Evolutionary conservation across 2,113 vertebrate species (phyloP), one percentile per base, ranked within the genome.

Genomic region (Grus americana): DNA sequence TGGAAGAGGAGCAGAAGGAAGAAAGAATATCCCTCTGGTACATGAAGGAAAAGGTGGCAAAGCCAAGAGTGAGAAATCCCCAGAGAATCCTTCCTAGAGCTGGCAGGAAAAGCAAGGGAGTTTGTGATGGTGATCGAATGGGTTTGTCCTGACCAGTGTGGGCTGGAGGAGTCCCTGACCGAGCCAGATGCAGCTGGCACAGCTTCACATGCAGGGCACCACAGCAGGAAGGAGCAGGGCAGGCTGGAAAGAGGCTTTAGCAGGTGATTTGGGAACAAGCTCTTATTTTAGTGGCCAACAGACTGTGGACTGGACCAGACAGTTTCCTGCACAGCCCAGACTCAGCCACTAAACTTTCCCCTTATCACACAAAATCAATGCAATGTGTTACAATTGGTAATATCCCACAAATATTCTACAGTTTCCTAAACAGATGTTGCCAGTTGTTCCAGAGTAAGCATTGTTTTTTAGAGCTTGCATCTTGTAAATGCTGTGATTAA

Each of bases 101-200:
- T 74, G 21, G 17, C 54, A 76, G 7, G 11, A 10, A 88, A 86
- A 86, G 27, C 18, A 59, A 66, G 18, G 23, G 12, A 74, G 13
- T 65, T 86, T 76, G 26, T 61, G 32, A 65, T 1, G 2, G 22
- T 47, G 38, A 66, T 34, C 4, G 62, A 49, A 80, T 40, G 32
- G 9, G 6, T 47, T 29, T 1, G 0, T 72, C 46, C 49, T 40
- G 36, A 68, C 5, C 18, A 72, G 26, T 12, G 22, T 1, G 18
- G 59, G 32, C 44, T 40, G 10, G 5, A 68, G 12, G 32, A 79
- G 34, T 38, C 26, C 38, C 57, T 2, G 6, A 5, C 4, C 0
- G 5, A 67, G 29, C 9, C 22, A 80, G 22, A 27, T 22, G 47
- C 19, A 90, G 15, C 15, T 61, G 10, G 47, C 38, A 66, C 34